Conservation (phyloP, 2,113 vertebrate species). For the Clarias macrocephalus region DNA sequence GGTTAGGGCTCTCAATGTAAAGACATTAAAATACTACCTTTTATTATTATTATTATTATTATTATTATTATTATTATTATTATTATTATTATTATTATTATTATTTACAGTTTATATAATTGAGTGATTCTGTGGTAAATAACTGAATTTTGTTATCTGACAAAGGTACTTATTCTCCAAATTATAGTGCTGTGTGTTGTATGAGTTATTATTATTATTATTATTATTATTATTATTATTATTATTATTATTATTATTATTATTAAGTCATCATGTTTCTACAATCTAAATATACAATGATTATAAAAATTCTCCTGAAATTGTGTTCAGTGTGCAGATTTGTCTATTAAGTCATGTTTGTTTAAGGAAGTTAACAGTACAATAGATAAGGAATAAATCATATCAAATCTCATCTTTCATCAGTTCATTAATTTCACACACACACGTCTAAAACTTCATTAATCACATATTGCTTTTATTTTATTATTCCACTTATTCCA, state of each 20-base stretch:
- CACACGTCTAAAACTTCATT: background rate
- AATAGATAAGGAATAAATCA: background rate
- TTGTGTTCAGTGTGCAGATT: background rate
- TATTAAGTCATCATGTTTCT: no score
- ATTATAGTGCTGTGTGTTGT: background rate
- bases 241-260: no score
- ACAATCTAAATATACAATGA: no score
- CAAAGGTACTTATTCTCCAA: background rate
- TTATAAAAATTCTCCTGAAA: background rate
- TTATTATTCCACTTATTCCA: background rate
- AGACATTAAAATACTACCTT: no score
- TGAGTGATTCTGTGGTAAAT: background rate
- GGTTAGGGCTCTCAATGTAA: no score
- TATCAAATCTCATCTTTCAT: background rate
- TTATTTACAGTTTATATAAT: no score
- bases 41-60: no score
- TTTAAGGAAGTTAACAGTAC: background rate
- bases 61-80: no score
- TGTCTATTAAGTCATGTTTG: background rate
- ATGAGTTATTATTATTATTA: no score
- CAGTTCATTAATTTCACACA: background rate
- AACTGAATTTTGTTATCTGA: background rate
- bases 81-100: no score
- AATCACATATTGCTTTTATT: background rate
- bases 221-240: no score